A percentile compares a stretch with the other conserved stretches of the same genome.
These are phyloP conservation scores for Eulemur albifrons DNA, from an alignment of 2,797 vertebrate species.

Conservation along the genomic window DNA sequence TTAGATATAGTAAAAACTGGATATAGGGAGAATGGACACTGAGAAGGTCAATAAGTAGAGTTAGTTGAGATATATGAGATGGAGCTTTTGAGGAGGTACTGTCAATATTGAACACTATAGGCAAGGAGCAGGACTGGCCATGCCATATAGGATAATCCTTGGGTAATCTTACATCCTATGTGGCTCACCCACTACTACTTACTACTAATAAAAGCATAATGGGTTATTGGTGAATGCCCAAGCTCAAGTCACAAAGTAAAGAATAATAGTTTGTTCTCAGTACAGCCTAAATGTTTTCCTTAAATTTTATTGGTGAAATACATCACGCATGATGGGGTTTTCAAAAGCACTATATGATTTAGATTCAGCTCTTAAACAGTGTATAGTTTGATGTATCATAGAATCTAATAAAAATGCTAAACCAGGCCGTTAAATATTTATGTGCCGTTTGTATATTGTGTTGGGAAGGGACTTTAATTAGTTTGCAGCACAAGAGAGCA, in stretches of 20 bases:
- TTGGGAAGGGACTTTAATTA: conserved; percentile 76
- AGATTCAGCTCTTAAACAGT: conserved; percentile 64
- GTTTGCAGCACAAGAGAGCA: conserved; percentile 61
- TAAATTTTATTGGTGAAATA: conserved; percentile 77
- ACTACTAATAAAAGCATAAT: conserved; percentile 41
- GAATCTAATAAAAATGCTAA: conserved; percentile 73
- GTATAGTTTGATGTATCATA: conserved; percentile 65
- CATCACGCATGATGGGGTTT: conserved; percentile 58
- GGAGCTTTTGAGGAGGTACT: background rate
- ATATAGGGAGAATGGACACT: background rate
- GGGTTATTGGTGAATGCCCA: conserved; percentile 46
- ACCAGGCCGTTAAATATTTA: conserved; percentile 61
- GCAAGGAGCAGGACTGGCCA: background rate
- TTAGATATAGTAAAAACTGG: background rate
- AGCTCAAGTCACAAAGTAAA: conserved; percentile 51
- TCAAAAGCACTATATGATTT: conserved; percentile 67
- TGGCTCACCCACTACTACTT: background rate
- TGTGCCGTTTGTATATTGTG: conserved; percentile 59
- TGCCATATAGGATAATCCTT: background rate
- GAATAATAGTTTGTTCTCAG: conserved; percentile 58
- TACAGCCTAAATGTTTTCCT: conserved; percentile 68
- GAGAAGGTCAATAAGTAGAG: background rate
- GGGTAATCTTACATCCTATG: background rate
- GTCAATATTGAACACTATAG: background rate
- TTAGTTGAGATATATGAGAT: background rate